Percentiles rank a stretch among this genome's conserved stretches.
Conservation (phyloP, 2,113 vertebrate species). For the Oncorhynchus nerka region DNA sequence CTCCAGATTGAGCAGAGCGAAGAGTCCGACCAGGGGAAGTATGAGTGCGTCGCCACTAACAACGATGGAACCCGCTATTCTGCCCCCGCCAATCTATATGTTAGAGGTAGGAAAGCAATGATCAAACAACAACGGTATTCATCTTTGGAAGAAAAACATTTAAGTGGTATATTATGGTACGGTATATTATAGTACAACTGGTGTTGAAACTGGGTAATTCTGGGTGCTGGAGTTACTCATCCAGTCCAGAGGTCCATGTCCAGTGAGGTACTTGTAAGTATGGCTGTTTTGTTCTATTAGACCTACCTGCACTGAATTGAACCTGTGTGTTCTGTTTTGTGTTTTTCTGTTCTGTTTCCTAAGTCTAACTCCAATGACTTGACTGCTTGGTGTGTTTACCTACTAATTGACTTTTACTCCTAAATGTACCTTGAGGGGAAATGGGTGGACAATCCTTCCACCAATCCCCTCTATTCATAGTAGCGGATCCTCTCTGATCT, state of each 20-base stretch:
- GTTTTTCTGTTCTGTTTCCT: constrained; percentile 66
- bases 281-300: constrained; percentile 66
- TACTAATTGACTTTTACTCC: constrained; percentile 80
- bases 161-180: not conserved
- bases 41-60: constrained; percentile 99
- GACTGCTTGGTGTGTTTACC: constrained; percentile 77
- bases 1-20: constrained; percentile 99
- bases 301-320: constrained; percentile 77
- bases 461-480: constrained; percentile 35
- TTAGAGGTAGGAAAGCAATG: constrained; percentile 90
- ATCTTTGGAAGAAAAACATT: not conserved
- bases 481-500: constrained; percentile 42
- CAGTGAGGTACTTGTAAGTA: constrained; percentile 85
- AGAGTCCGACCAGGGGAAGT: constrained; percentile 99
- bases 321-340: constrained; percentile 64
- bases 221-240: constrained; percentile 43
- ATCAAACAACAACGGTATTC: constrained; percentile 38
- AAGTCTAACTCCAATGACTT: constrained; percentile 50
- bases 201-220: not conserved
- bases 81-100: constrained; percentile 97
- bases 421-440: constrained; percentile 33
- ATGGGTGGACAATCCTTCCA: constrained; percentile 22
- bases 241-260: constrained; percentile 66
- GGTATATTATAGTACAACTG: not conserved
- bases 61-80: constrained; percentile 98